These are phyloP conservation scores for Branchellion lobata DNA, from an alignment of 2,888 invertebrate genomes.

Conservation along the genomic window DNA sequence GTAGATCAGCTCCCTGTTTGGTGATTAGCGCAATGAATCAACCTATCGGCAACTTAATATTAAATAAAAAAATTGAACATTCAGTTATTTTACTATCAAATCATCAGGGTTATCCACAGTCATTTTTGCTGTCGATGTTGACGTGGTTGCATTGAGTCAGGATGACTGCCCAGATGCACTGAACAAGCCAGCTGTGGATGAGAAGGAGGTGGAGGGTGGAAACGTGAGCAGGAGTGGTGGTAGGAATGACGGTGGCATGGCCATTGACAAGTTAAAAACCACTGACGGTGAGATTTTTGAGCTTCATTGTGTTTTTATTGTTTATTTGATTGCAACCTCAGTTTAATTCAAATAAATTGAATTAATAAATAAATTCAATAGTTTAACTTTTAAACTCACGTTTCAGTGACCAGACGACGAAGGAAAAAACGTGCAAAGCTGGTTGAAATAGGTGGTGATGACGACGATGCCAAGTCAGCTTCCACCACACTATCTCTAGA, in stretches of 20 bases:
- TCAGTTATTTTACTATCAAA: too few relatives aligned
- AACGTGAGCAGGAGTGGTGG: not conserved
- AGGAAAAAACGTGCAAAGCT: slow-evolving; percentile 6
- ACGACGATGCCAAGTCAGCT: not conserved
- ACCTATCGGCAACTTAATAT: too few relatives aligned
- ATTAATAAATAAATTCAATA: too few relatives aligned
- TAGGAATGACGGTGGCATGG: not conserved
- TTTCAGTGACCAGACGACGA: not conserved
- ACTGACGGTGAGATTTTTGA: not conserved
- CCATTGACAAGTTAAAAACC: not conserved
- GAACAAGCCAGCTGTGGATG: not conserved
- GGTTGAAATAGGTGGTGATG: slow-evolving; percentile 16
- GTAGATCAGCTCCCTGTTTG: too few relatives aligned
- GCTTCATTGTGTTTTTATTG: not conserved
- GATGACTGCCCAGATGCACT: not conserved
- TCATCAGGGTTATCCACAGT: slow-evolving; percentile 5
- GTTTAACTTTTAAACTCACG: too few relatives aligned
- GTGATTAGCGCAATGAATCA: too few relatives aligned
- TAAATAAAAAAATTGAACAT: too few relatives aligned
- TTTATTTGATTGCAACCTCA: not conserved
- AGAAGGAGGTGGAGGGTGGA: not conserved
- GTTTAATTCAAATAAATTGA: not conserved
- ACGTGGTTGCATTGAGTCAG: not conserved
- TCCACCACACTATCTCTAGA: not conserved
- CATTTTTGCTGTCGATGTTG: not conserved